phyloP scores from a whole-genome alignment of 2,888 invertebrate species.

The Rhopalosiphum nymphaeae region DNA sequence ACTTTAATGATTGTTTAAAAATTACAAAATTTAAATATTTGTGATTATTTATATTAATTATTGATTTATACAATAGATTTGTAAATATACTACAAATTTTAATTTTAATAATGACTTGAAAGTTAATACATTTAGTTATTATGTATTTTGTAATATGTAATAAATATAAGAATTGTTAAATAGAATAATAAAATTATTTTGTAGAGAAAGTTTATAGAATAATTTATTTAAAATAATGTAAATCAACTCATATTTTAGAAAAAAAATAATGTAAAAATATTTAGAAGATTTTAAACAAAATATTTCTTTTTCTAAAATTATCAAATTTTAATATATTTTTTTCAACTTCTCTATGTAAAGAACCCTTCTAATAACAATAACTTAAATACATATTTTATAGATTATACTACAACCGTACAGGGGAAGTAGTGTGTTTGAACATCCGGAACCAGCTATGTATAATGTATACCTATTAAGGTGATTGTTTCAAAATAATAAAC shows the following conservation, averaged over 20 bases:
- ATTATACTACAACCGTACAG: too few relatives aligned
- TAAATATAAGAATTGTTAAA: too few relatives aligned
- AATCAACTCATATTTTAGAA: neutral
- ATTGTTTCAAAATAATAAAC: constrained; percentile 19
- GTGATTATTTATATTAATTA: too few relatives aligned
- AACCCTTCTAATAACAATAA: neutral
- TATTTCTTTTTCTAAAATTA: neutral
- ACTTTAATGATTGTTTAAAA: too few relatives aligned
- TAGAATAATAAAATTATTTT: neutral
- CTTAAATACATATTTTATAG: neutral
- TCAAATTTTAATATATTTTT: neutral
- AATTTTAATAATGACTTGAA: too few relatives aligned
- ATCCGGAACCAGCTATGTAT: neutral
- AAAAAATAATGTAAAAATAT: neutral
- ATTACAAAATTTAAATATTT: too few relatives aligned
- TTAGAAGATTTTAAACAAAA: neutral
- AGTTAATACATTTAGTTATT: too few relatives aligned
- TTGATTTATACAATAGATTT: too few relatives aligned
- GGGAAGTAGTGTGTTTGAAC: neutral
- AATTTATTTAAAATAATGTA: neutral
- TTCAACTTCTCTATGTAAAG: neutral
- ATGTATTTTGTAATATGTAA: too few relatives aligned
- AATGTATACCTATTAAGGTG: neutral
- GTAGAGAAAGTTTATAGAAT: constrained; percentile 20
- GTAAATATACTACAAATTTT: too few relatives aligned